These are phyloP conservation scores for Cordilura impudica DNA, from an alignment of 2,888 invertebrate species.

Conservation along the genomic window DNA sequence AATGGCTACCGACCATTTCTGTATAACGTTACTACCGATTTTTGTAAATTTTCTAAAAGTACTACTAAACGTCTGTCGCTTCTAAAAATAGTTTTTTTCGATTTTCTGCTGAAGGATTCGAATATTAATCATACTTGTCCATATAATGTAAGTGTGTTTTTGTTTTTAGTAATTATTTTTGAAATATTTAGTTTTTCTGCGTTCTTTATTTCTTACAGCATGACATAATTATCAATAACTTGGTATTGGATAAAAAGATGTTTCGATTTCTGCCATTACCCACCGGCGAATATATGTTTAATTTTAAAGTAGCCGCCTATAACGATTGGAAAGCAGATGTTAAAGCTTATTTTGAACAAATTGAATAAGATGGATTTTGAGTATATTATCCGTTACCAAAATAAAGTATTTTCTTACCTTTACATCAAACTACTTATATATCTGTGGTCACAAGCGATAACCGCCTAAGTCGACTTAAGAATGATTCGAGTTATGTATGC, in stretches of 20 bases:
- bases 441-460: too few species aligned
- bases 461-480: too few species aligned
- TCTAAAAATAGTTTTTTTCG: neutral
- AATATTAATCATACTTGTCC: slow-evolving; percentile 52
- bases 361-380: too few species aligned
- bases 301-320: slow-evolving; percentile 17
- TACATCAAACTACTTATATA: too few species aligned
- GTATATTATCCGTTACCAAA: too few species aligned
- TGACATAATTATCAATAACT: slow-evolving; percentile 41
- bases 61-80: slow-evolving; percentile 8
- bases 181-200: neutral
- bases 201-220: slow-evolving; percentile 8
- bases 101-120: slow-evolving; percentile 11
- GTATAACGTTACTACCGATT: slow-evolving; percentile 28
- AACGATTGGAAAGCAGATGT: slow-evolving; percentile 35
- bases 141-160: slow-evolving; percentile 10
- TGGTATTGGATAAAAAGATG: slow-evolving; percentile 8
- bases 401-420: too few species aligned
- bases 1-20: slow-evolving; percentile 48
- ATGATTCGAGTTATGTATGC: too few species aligned
- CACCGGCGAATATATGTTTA: slow-evolving; percentile 28
- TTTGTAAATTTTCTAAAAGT: slow-evolving; percentile 20
- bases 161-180: too few species aligned
- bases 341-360: neutral
- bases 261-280: slow-evolving; percentile 16